Evolutionary conservation across 2,888 invertebrate species (phyloP).

Genomic region (Sinohyriopsis cumingii): DNA sequence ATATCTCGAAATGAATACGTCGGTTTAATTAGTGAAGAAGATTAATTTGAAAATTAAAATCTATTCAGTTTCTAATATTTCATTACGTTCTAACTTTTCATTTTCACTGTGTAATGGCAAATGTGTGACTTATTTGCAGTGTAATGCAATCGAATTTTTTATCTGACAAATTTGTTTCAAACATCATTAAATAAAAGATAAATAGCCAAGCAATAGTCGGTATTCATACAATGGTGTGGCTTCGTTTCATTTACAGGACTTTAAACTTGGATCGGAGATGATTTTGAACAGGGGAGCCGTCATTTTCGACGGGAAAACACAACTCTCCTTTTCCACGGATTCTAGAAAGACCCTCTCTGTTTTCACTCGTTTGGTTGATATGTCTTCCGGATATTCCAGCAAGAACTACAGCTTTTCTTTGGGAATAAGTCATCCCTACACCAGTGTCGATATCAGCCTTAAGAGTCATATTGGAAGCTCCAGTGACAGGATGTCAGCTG

Average conservation of each 20-base stretch:
- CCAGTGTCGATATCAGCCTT: slow-evolving; percentile 50
- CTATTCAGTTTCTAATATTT: too few relatives aligned
- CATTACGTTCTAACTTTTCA: too few relatives aligned
- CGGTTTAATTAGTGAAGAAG: neutral
- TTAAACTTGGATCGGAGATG: slow-evolving; percentile 45
- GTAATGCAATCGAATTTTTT: neutral
- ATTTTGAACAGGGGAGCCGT: slow-evolving; percentile 40
- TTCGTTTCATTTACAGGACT: slow-evolving; percentile 32
- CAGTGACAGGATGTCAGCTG: slow-evolving; percentile 35
- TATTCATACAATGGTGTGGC: neutral
- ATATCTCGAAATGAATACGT: neutral
- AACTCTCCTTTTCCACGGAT: slow-evolving; percentile 48
- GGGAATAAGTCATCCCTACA: slow-evolving; percentile 52
- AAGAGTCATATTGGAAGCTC: slow-evolving; percentile 41
- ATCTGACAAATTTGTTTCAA: too few relatives aligned
- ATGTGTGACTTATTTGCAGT: too few relatives aligned
- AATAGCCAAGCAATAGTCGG: neutral
- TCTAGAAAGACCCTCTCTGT: slow-evolving; percentile 45
- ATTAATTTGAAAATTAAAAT: neutral
- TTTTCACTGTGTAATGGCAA: too few relatives aligned
- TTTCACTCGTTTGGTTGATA: slow-evolving; percentile 42
- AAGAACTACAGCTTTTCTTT: slow-evolving; percentile 50
- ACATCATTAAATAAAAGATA: too few relatives aligned
- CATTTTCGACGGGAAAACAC: slow-evolving; percentile 50
- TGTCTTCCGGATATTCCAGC: slow-evolving; percentile 27